These are phyloP conservation scores for Craterocephalus amniculus DNA, from an alignment of 2,797 vertebrate genomes.

Conservation along the genomic window DNA sequence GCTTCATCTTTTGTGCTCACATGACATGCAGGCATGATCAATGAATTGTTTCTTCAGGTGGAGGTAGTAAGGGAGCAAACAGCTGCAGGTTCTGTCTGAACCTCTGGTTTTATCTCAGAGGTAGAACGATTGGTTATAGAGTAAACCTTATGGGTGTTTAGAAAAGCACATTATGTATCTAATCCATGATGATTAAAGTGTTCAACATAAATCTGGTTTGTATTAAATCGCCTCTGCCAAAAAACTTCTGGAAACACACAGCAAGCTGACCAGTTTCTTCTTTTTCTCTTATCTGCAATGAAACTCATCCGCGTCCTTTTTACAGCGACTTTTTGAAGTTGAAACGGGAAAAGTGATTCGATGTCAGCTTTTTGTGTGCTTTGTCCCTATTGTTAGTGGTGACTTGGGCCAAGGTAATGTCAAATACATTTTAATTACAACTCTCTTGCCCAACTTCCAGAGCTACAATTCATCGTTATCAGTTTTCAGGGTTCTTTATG, in stretches of 20 bases:
- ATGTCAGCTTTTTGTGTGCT: conserved; percentile 30
- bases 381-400: conserved; percentile 31
- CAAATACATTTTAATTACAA: conserved; percentile 47
- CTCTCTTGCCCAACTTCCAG: conserved; percentile 20
- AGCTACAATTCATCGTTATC: conserved; percentile 25
- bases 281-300: conserved; percentile 16
- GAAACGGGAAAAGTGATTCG: conserved; percentile 37
- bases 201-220: not conserved
- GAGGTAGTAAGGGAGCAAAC: conserved; percentile 28
- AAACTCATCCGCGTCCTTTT: conserved; percentile 3
- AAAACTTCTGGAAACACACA: conserved; percentile 1
- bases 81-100: conserved; percentile 14
- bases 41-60: conserved; percentile 52
- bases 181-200: not conserved
- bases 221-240: not conserved
- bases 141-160: no score
- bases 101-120: not conserved
- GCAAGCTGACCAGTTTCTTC: conserved; percentile 20
- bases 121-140: no score
- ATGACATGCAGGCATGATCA: conserved; percentile 53
- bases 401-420: conserved; percentile 19
- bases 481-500: conserved; percentile 33
- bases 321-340: conserved; percentile 43
- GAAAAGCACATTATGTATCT: no score
- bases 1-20: conserved; percentile 60